phyloP scores from a whole-genome alignment of 2,888 invertebrate genomes.

The Agriopis marginaria region DNA sequence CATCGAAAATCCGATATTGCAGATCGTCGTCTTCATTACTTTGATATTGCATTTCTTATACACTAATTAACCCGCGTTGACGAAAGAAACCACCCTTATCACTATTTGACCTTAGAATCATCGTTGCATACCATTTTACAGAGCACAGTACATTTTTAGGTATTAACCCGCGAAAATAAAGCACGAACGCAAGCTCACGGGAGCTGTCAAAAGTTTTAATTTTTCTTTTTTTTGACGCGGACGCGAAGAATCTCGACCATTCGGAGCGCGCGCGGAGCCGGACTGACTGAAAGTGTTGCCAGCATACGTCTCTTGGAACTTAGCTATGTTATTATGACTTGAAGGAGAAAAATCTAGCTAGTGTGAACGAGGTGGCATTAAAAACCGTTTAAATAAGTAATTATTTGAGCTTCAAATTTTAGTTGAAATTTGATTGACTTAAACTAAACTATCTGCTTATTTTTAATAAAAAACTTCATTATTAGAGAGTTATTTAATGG shows the following conservation, averaged over 20 bases:
- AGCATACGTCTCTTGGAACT: background rate
- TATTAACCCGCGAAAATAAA: constrained; percentile 39
- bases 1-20: constrained; percentile 85
- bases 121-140: constrained; percentile 66
- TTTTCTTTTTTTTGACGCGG: constrained; percentile 45
- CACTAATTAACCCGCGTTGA: constrained; percentile 69
- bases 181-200: constrained; percentile 20
- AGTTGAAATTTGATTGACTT: too few relatives aligned
- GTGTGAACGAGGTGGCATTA: too few relatives aligned
- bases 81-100: constrained; percentile 76
- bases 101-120: constrained; percentile 74
- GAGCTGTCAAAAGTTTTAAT: constrained; percentile 16
- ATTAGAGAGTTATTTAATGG: too few relatives aligned
- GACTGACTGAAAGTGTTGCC: constrained; percentile 64
- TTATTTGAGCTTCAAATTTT: too few relatives aligned
- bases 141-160: constrained; percentile 38
- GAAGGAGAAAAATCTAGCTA: too few relatives aligned
- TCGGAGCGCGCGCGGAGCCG: constrained; percentile 73
- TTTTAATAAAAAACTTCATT: too few relatives aligned
- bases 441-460: too few relatives aligned
- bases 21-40: constrained; percentile 82
- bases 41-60: constrained; percentile 84
- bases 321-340: background rate
- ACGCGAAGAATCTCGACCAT: constrained; percentile 59
- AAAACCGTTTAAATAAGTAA: too few relatives aligned